phyloP scores from a whole-genome alignment of 2,113 vertebrate genomes.

The Callochromis pleurospilus region DNA sequence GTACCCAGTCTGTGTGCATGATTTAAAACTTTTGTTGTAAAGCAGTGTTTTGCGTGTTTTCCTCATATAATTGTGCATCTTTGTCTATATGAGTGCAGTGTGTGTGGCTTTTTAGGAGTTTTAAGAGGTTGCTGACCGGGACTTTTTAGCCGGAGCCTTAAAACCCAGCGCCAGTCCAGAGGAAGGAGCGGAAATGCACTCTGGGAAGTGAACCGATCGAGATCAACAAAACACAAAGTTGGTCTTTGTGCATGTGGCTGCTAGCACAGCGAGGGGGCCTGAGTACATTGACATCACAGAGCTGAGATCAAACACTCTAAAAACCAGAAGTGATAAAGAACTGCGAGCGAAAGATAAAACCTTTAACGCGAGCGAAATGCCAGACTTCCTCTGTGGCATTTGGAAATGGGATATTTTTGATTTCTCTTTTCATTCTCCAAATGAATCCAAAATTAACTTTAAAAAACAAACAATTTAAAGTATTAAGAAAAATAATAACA shows the following conservation, averaged over 20 bases:
- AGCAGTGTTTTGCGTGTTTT: background rate
- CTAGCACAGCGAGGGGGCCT: background rate
- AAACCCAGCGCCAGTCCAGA: constrained; percentile 34
- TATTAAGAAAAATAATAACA: background rate
- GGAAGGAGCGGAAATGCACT: constrained; percentile 54
- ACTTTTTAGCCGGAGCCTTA: background rate
- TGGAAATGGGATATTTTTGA: background rate
- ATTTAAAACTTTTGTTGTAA: background rate
- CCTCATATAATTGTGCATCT: background rate
- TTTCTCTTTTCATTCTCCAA: background rate
- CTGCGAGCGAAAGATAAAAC: background rate
- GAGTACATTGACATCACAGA: background rate
- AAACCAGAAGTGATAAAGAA: background rate
- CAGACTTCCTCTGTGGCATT: background rate
- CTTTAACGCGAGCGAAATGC: background rate
- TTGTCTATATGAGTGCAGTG: background rate
- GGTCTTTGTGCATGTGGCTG: constrained; percentile 48
- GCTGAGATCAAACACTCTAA: background rate
- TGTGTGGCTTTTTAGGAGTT: background rate
- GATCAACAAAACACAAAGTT: constrained; percentile 58
- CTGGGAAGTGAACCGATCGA: constrained; percentile 39
- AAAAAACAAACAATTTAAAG: background rate
- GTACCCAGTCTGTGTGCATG: background rate
- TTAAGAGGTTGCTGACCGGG: background rate
- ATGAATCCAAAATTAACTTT: background rate